Conservation (phyloP, 2,888 invertebrate species). For the Phrixothrix hirtus region DNA sequence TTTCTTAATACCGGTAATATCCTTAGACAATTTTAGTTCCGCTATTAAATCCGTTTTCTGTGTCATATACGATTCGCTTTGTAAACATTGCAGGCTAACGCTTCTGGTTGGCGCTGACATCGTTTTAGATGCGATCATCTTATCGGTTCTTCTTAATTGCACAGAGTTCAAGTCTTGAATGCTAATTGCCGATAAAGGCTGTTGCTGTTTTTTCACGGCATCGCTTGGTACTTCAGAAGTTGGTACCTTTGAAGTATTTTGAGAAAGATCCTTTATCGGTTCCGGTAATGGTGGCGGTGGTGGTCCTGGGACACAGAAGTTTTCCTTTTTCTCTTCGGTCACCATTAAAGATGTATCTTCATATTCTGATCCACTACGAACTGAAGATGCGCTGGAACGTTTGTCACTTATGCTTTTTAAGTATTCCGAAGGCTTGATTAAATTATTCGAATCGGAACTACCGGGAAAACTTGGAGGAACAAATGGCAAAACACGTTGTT, state of each 20-base stretch:
- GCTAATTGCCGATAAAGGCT: constrained; percentile 85
- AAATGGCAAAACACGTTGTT: constrained; percentile 85
- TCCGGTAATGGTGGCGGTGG: constrained; percentile 58
- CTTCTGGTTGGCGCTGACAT: constrained; percentile 79
- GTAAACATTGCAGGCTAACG: constrained; percentile 73
- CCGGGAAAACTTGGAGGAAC: constrained; percentile 87
- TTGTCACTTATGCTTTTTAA: constrained; percentile 75
- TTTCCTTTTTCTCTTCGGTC: constrained; percentile 31
- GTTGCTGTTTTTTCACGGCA: constrained; percentile 60
- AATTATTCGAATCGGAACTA: constrained; percentile 70
- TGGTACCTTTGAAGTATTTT: constrained; percentile 45
- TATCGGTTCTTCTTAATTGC: constrained; percentile 74
- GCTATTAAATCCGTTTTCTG: constrained; percentile 88
- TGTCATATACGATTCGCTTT: constrained; percentile 71
- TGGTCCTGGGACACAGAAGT: constrained; percentile 50
- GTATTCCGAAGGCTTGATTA: constrained; percentile 93
- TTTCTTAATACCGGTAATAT: constrained; percentile 91
- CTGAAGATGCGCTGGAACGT: constrained; percentile 58
- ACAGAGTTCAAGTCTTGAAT: constrained; percentile 86
- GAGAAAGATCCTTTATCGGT: constrained; percentile 44
- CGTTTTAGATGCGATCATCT: constrained; percentile 77
- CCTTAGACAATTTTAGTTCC: constrained; percentile 89
- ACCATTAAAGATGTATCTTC: constrained; percentile 42
- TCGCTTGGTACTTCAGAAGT: constrained; percentile 26
- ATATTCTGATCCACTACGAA: constrained; percentile 52